These are phyloP conservation scores for Theretra japonica DNA, from an alignment of 2,888 invertebrate genomes.

Conservation along the genomic window DNA sequence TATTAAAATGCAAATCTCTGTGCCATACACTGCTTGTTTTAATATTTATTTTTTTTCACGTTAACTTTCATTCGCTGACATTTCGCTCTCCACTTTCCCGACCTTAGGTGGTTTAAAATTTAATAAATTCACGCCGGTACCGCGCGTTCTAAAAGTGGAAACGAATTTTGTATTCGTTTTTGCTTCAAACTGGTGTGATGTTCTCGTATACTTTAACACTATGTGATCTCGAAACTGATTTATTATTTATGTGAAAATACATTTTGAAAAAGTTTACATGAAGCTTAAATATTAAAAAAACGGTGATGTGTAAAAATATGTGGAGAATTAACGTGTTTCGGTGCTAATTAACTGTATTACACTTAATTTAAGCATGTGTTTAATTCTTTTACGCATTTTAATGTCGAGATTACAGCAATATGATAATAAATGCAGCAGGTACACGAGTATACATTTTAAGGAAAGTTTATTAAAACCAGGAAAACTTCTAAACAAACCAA, in stretches of 20 bases:
- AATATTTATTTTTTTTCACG: conserved; percentile 41
- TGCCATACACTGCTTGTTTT: conserved; percentile 7
- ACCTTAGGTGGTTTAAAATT: conserved; percentile 24
- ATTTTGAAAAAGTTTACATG: neutral
- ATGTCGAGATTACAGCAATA: no score
- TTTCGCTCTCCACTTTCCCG: conserved; percentile 50
- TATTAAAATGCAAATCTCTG: conserved; percentile 1
- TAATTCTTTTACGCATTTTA: no score
- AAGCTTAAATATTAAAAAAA: no score
- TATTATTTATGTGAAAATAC: neutral
- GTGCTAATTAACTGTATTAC: no score
- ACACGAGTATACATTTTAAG: no score
- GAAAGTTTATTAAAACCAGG: no score
- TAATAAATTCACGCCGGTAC: conserved; percentile 12
- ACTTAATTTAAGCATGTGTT: no score
- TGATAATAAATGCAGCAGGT: no score
- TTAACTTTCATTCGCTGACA: conserved; percentile 42
- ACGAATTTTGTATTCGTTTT: conserved; percentile 5
- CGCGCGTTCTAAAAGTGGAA: conserved; percentile 7
- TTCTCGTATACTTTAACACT: neutral
- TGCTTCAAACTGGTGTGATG: neutral
- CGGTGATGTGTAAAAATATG: no score
- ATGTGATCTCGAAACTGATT: neutral
- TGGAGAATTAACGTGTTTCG: no score
- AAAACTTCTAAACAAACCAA: no score